phyloP scores from a whole-genome alignment of 2,797 vertebrate genomes.

The Potorous gilbertii region DNA sequence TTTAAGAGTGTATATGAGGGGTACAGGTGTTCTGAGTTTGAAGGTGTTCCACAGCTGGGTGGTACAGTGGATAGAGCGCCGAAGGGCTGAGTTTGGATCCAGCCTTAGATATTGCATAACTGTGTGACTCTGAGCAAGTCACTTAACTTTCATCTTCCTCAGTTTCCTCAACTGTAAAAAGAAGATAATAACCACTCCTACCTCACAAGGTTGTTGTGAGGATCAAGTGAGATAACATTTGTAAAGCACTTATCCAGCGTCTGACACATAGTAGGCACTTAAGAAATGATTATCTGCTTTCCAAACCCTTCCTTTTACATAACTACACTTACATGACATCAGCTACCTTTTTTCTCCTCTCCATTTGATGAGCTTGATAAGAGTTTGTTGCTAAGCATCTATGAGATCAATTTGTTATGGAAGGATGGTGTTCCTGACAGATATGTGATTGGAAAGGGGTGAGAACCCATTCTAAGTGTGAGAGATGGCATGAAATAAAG shows the following conservation, averaged over 20 bases:
- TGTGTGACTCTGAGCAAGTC: neutral
- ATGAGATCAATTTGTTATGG: neutral
- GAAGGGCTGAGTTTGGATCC: neutral
- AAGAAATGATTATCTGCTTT: neutral
- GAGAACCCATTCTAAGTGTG: neutral
- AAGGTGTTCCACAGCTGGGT: neutral
- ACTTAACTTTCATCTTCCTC: neutral
- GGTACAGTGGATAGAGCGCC: rapidly evolving
- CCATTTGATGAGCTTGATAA: neutral
- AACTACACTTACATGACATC: neutral
- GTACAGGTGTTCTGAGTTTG: neutral
- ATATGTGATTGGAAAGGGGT: neutral
- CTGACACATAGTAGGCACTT: neutral
- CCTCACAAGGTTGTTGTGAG: neutral
- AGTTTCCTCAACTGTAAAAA: neutral
- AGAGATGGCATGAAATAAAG: neutral
- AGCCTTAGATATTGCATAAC: neutral
- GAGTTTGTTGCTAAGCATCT: neutral
- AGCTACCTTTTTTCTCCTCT: neutral
- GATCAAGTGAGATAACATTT: neutral
- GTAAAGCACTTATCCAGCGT: neutral
- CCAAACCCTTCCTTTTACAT: neutral
- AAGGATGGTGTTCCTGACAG: neutral
- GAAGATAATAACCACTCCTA: neutral
- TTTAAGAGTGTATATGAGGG: neutral